Evolutionary conservation across 30 jellyfish, hydroid and myxozoan genomes (phyloP).

Genomic region (Nemopilema nomurai): DNA sequence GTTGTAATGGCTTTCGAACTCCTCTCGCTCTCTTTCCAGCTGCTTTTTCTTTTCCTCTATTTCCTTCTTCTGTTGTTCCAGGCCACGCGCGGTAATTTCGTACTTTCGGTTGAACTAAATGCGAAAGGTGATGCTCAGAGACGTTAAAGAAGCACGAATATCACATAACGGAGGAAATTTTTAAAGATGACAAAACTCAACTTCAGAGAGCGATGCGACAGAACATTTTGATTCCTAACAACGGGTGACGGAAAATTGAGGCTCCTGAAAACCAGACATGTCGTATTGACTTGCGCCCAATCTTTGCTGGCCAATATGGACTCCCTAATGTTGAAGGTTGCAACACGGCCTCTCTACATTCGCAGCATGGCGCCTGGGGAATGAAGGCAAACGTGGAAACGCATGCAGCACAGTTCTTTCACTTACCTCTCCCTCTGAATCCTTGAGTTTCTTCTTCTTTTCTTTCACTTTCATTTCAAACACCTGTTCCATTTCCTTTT

Average conservation of each 20-base stretch:
- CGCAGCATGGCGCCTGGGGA: too few species aligned
- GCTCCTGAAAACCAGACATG: too few species aligned
- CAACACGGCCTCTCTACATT: too few species aligned
- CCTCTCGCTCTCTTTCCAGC: conserved; percentile 76
- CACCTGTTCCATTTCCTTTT: conserved; percentile 98
- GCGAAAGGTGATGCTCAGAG: neutral
- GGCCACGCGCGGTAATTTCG: conserved; percentile 89
- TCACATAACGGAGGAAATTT: neutral
- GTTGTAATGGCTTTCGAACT: conserved; percentile 77
- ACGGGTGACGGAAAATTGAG: too few species aligned
- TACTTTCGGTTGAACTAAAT: conserved; percentile 89
- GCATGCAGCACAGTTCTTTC: too few species aligned
- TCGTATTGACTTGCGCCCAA: too few species aligned
- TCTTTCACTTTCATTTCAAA: conserved; percentile 99
- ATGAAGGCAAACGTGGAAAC: too few species aligned
- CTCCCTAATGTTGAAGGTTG: too few species aligned
- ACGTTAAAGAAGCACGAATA: too few species aligned
- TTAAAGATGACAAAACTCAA: neutral
- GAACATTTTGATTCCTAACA: too few species aligned
- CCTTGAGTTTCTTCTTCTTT: conserved; percentile 94
- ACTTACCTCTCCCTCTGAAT: conserved; percentile 95
- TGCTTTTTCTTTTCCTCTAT: conserved; percentile 84
- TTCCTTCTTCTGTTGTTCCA: conserved; percentile 86
- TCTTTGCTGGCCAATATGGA: too few species aligned
- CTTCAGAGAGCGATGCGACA: too few species aligned